Conservation (phyloP, 2,113 vertebrate genomes). For the Serilophus lunatus region DNA sequence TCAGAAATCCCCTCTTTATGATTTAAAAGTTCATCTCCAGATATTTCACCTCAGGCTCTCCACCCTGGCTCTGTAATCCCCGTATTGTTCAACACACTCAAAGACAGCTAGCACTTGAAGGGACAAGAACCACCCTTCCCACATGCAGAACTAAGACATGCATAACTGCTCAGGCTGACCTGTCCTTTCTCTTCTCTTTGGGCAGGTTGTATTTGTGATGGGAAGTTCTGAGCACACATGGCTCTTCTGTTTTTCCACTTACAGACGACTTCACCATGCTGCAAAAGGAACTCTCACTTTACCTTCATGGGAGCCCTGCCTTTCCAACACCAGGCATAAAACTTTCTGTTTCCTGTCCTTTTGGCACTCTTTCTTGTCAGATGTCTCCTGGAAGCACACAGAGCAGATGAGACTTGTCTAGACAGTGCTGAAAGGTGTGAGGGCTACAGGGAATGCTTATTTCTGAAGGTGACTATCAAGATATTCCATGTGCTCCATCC, state of each 20-base stretch:
- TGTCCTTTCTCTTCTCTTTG: background rate
- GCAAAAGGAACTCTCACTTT: background rate
- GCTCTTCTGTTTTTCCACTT: background rate
- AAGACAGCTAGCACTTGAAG: accelerated
- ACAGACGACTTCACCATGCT: background rate
- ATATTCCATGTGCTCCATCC: background rate
- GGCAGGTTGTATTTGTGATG: background rate
- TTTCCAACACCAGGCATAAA: background rate
- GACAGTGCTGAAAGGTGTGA: background rate
- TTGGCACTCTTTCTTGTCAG: background rate
- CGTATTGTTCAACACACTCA: background rate
- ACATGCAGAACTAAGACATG: accelerated
- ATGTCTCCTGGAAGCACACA: background rate
- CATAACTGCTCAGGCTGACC: background rate
- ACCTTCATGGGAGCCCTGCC: background rate
- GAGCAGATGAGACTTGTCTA: background rate
- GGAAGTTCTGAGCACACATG: background rate
- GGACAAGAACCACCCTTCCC: background rate
- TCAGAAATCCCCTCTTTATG: background rate
- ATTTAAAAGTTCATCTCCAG: background rate
- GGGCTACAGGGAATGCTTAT: background rate
- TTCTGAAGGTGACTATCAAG: accelerated
- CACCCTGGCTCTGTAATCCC: background rate
- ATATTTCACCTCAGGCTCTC: background rate
- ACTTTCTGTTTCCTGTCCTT: background rate